These are phyloP conservation scores for Temnothorax curvispinosus DNA, from an alignment of 1,140 invertebrate species.

Conservation along the genomic window DNA sequence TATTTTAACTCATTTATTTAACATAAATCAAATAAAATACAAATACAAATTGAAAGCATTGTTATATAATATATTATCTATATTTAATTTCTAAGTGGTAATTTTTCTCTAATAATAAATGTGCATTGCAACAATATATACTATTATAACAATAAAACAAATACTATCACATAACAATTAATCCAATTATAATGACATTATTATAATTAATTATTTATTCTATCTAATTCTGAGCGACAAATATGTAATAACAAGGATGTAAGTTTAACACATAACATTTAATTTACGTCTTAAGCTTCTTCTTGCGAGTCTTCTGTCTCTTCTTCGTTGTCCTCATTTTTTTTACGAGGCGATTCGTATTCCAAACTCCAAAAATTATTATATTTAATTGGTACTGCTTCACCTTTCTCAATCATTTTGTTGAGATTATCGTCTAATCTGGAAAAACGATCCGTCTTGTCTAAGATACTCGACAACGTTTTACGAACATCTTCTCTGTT, in stretches of 20 bases:
- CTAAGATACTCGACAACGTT: conserved; percentile 70
- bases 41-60: neutral
- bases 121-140: neutral
- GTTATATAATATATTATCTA: neutral
- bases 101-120: conserved; percentile 11
- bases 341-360: conserved; percentile 79
- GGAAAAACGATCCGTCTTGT: conserved; percentile 79
- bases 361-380: conserved; percentile 86
- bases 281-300: conserved; percentile 4
- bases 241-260: neutral
- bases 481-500: conserved; percentile 1
- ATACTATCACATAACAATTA: neutral
- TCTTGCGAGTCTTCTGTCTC: neutral
- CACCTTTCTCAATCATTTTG: conserved; percentile 81
- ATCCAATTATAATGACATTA: neutral
- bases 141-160: neutral
- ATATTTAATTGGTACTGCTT: conserved; percentile 81
- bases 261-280: conserved; percentile 1
- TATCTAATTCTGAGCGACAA: neutral
- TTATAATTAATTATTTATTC: conserved; percentile 29
- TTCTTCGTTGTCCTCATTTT: conserved; percentile 21
- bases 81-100: conserved; percentile 16
- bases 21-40: neutral
- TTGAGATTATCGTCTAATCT: conserved; percentile 82
- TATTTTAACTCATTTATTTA: neutral